Conservation (phyloP, 2,797 vertebrate genomes). For the Cirrhinus mrigala region DNA sequence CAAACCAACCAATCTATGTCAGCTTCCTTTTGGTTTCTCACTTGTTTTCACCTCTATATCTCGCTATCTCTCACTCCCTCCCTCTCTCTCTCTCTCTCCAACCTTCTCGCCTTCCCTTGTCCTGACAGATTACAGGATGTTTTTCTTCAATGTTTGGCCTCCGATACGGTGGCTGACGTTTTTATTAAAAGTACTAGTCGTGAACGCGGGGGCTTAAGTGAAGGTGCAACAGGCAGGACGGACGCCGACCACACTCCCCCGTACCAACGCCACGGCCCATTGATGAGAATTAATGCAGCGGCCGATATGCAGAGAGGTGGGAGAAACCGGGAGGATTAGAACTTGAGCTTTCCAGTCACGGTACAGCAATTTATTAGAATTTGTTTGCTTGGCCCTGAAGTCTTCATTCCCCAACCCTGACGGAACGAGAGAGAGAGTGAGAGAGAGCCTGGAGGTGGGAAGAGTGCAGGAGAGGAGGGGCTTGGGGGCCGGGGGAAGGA, state of each 20-base stretch:
- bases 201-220: slow-evolving; percentile 48
- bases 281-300: slow-evolving; percentile 75
- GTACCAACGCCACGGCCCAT: slow-evolving; percentile 21
- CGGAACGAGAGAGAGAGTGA: slow-evolving; percentile 47
- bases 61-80: slow-evolving; percentile 12
- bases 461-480: slow-evolving; percentile 9
- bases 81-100: slow-evolving; percentile 25
- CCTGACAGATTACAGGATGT: slow-evolving; percentile 56
- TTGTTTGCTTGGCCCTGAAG: slow-evolving; percentile 79
- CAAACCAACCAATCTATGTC: slow-evolving; percentile 40
- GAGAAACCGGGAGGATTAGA: slow-evolving; percentile 53
- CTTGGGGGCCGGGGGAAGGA: background rate
- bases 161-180: slow-evolving; percentile 70
- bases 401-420: slow-evolving; percentile 77
- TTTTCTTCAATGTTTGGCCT: slow-evolving; percentile 68
- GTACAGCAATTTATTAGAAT: slow-evolving; percentile 77
- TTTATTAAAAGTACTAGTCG: slow-evolving; percentile 72
- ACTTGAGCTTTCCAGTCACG: slow-evolving; percentile 72
- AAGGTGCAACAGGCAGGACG: slow-evolving; percentile 59
- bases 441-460: slow-evolving; percentile 57
- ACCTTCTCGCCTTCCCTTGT: slow-evolving; percentile 39
- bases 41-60: slow-evolving; percentile 36
- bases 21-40: slow-evolving; percentile 47
- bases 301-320: slow-evolving; percentile 60
- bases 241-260: slow-evolving; percentile 24